A percentile compares a stretch with the other conserved stretches of the same genome.
phyloP scores from a whole-genome alignment of 64 coral and sea anemone species.

The Stichodactyla helianthus region DNA sequence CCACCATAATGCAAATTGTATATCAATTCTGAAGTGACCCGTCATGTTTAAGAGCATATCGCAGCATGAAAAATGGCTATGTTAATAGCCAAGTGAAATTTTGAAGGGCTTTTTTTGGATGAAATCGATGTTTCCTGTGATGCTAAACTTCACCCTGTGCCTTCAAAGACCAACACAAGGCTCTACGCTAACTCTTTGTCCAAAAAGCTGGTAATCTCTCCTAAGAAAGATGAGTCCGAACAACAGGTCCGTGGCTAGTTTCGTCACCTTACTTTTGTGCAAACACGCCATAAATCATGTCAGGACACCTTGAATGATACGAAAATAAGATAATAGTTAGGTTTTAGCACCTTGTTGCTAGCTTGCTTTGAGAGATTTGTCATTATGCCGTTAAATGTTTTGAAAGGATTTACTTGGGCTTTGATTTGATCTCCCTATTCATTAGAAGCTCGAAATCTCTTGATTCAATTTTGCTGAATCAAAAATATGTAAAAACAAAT shows the following conservation, averaged over 20 bases:
- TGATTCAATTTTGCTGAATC: neutral
- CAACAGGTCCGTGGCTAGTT: conserved; percentile 57
- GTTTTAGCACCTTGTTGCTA: conserved; percentile 69
- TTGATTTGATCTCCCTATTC: neutral
- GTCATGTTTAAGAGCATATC: conserved; percentile 25
- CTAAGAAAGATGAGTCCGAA: conserved; percentile 26
- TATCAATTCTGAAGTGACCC: conserved; percentile 24
- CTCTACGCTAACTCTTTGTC: neutral
- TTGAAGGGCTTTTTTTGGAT: conserved; percentile 9
- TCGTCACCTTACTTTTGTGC: conserved; percentile 71
- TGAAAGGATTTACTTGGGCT: conserved; percentile 27
- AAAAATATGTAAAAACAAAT: neutral
- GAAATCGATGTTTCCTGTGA: conserved; percentile 19
- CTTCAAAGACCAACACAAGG: neutral
- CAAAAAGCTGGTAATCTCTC: conserved; percentile 14
- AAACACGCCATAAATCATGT: conserved; percentile 83
- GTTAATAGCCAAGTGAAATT: conserved; percentile 19
- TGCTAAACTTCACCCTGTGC: neutral
- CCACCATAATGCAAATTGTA: conserved; percentile 25
- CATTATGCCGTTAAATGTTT: conserved; percentile 71
- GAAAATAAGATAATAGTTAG: conserved; percentile 84
- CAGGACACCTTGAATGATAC: conserved; percentile 71
- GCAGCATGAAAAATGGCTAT: conserved; percentile 24
- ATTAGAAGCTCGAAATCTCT: neutral
- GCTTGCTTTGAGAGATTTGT: conserved; percentile 72